Conservation (phyloP, 53 echinoderm and acorn worm genomes). For the Henricia sp. region DNA sequence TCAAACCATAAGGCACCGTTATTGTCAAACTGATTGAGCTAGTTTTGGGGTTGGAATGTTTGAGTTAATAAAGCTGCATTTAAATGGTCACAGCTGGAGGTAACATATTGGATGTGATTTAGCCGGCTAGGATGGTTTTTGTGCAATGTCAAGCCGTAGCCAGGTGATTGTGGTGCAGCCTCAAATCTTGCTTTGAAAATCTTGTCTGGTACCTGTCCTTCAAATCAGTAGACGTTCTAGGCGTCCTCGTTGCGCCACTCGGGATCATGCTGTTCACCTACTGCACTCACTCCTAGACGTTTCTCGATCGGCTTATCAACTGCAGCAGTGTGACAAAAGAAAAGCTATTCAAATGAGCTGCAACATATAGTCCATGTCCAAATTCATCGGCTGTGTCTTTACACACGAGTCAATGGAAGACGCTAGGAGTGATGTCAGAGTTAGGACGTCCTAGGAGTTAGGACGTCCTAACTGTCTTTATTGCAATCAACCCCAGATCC, state of each 20-base stretch:
- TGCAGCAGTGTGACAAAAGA: background rate
- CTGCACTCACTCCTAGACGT: constrained; percentile 3
- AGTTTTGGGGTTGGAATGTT: no score
- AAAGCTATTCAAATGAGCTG: background rate
- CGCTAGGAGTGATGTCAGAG: background rate
- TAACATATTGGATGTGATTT: no score
- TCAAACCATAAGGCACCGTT: no score
- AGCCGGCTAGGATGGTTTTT: no score
- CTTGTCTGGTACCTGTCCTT: background rate
- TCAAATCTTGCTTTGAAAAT: background rate
- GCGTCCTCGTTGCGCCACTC: constrained; percentile 46
- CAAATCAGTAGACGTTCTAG: no score
- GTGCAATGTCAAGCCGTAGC: no score
- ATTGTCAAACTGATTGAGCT: no score
- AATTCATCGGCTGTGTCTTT: background rate
- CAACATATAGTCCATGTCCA: background rate
- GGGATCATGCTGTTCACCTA: constrained; percentile 36
- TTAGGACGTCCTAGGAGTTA: background rate
- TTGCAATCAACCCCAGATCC: no score
- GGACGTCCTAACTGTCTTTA: background rate
- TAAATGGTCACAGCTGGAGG: no score
- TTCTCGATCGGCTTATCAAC: background rate
- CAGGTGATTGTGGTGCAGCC: no score
- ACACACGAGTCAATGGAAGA: background rate
- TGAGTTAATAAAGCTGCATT: no score